These are phyloP conservation scores for Villa cingulata DNA, from an alignment of 2,888 invertebrate species.

Conservation along the genomic window DNA sequence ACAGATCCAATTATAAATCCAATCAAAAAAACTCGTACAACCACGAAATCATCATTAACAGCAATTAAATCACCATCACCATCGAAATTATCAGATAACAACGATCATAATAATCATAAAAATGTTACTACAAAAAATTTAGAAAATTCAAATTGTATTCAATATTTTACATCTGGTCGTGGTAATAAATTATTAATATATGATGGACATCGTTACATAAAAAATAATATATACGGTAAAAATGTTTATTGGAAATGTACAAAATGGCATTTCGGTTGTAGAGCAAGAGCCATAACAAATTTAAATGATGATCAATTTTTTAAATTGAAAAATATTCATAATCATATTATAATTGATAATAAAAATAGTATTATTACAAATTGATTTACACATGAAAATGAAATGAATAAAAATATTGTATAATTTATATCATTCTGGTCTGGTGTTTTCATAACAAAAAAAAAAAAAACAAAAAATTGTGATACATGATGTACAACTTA, in stretches of 20 bases:
- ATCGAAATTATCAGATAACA: background rate
- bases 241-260: conserved; percentile 37
- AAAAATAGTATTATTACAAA: background rate
- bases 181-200: conserved; percentile 31
- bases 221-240: conserved; percentile 32
- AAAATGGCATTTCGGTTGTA: conserved; percentile 34
- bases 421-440: too few species aligned
- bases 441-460: too few species aligned
- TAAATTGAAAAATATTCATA: conserved; percentile 31
- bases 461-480: too few species aligned
- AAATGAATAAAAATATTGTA: background rate
- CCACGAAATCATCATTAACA: background rate
- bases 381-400: background rate
- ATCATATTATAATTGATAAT: conserved; percentile 20
- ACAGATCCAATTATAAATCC: too few species aligned
- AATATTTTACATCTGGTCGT: conserved; percentile 27
- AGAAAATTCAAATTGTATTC: conserved; percentile 25
- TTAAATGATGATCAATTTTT: conserved; percentile 22
- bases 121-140: too few species aligned
- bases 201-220: conserved; percentile 33
- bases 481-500: too few species aligned
- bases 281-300: conserved; percentile 32
- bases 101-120: background rate
- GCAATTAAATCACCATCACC: background rate
- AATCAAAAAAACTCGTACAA: too few species aligned